Base-by-base conservation (phyloP, 2,113 vertebrate genomes). In the Blennius ocellaris region DNA sequence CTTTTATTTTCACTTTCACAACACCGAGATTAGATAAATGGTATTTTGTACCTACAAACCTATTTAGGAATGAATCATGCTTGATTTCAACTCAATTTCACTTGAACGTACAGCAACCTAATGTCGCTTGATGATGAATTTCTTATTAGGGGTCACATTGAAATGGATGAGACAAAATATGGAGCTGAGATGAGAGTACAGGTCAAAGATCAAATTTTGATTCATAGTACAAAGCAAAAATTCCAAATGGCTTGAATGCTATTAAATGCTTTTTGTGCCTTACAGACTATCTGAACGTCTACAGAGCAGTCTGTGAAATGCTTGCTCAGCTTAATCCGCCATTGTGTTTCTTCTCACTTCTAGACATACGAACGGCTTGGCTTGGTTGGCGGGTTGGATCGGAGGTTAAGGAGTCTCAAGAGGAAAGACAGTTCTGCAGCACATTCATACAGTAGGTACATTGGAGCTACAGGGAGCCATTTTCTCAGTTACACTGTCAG, bases 401-500 rank as follows among this genome's bases (percentile, higher is more conserved):
- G 14, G 64, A 47, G 63, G 63, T 30, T 37, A 11, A 73, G 39
- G 58, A 73, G 73, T 76, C 37, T 61, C 48, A 12, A 80, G 48
- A 71, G 39, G 63, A 56, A 30, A 49, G 79, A 63, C 17, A 71
- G 45, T n/a, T 63, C 51, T 73, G 67, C 70, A 89, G 70, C 77
- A 85, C 82, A 82, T 45, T 76, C 74, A 86, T 69, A 81, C 57
- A 78, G 73, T 53, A 64, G 59, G 51, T 36, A 73, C 58, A 43
- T 43, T 43, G 53, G 67, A 69, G 67, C 59, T 75, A 74, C 40
- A 2, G 59, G 65, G 49, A 65, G 82, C 80, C 76, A 68, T 67
- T 67, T 50, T 77, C 70, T 88, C 70, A 43, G 82, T 76, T 51
- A 56, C 77, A 85, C 80, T 79, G 85, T 84, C 78, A 83, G 78